Percentiles rank a stretch among this genome's conserved stretches.
Evolutionary conservation across 2,113 vertebrate genomes (phyloP).

Genomic region (Bos taurus): DNA sequence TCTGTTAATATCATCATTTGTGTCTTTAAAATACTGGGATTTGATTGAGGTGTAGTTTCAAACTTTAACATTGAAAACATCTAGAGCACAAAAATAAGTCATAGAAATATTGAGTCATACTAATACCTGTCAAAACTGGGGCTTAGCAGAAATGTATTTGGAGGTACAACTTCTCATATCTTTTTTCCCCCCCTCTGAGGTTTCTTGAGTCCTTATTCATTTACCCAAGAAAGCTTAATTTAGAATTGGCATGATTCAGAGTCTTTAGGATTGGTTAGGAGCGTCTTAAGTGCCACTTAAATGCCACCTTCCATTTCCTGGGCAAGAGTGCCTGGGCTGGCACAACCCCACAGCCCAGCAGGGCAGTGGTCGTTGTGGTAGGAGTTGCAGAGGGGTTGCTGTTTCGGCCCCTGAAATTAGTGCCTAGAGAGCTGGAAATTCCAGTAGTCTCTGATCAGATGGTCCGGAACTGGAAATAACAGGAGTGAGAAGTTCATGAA

Average conservation of each 20-base stretch:
- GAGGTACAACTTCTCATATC: conserved; percentile 18
- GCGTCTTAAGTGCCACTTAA: conserved; percentile 65
- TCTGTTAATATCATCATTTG: background rate
- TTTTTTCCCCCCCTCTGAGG: conserved; percentile 38
- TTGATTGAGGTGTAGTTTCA: conserved; percentile 7
- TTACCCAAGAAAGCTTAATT: conserved; percentile 70
- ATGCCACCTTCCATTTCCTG: conserved; percentile 74
- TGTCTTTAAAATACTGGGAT: background rate
- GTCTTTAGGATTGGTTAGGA: conserved; percentile 61
- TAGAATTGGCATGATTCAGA: conserved; percentile 66
- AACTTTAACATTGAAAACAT: background rate
- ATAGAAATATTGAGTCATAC: background rate
- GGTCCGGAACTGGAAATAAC: conserved; percentile 68
- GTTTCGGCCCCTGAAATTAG: conserved; percentile 69
- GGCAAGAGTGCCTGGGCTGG: conserved; percentile 68
- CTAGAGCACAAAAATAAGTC: conserved; percentile 8
- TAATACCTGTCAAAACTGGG: conserved; percentile 14
- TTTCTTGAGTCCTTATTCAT: conserved; percentile 69
- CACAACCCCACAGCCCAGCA: conserved; percentile 55
- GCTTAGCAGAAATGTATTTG: conserved; percentile 2
- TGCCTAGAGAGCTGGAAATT: conserved; percentile 69
- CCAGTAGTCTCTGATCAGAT: conserved; percentile 69
- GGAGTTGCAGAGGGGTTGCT: conserved; percentile 51
- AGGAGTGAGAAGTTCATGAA: conserved; percentile 74
- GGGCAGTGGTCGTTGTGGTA: conserved; percentile 48